Percentiles rank a stretch among this genome's conserved stretches.
These are phyloP conservation scores for Liolophura sinensis DNA, from an alignment of 1,140 invertebrate species.

Conservation along the genomic window DNA sequence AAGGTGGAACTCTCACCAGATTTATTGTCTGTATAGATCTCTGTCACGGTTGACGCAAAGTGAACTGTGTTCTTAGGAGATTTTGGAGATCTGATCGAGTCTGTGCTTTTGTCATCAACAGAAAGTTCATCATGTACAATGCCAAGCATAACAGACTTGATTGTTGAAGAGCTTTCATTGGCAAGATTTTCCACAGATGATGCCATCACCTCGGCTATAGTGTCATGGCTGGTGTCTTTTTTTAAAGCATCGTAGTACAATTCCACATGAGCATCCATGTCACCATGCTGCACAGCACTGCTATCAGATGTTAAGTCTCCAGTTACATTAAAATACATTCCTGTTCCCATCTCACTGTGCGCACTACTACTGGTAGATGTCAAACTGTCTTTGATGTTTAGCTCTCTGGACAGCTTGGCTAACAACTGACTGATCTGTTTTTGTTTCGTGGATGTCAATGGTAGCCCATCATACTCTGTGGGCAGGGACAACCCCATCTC, in stretches of 20 bases:
- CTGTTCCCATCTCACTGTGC: constrained; percentile 13
- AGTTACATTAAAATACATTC: background rate
- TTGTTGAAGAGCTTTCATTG: too few relatives aligned
- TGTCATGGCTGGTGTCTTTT: too few relatives aligned
- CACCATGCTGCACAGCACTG: too few relatives aligned
- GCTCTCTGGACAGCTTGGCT: constrained; percentile 36
- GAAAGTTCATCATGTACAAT: too few relatives aligned
- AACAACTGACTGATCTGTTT: constrained; percentile 47
- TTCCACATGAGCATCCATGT: too few relatives aligned
- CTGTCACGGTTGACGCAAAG: constrained; percentile 40
- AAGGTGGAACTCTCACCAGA: too few relatives aligned
- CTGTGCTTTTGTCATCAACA: too few relatives aligned
- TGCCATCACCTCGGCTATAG: too few relatives aligned
- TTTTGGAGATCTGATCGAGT: constrained; percentile 23
- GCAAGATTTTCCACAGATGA: too few relatives aligned
- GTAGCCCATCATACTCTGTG: constrained; percentile 42
- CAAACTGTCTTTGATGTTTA: constrained; percentile 45
- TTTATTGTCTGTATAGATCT: constrained; percentile 3
- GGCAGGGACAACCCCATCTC: constrained; percentile 33
- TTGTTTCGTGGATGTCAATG: constrained; percentile 39
- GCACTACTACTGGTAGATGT: constrained; percentile 37
- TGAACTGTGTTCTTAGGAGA: constrained; percentile 46
- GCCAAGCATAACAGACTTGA: too few relatives aligned
- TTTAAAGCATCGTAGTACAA: too few relatives aligned
- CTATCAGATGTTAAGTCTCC: too few relatives aligned